Percentiles rank a stretch among this genome's conserved stretches.
Evolutionary conservation across 2,113 vertebrate species (phyloP).

Genomic region (Noctilio leporinus): DNA sequence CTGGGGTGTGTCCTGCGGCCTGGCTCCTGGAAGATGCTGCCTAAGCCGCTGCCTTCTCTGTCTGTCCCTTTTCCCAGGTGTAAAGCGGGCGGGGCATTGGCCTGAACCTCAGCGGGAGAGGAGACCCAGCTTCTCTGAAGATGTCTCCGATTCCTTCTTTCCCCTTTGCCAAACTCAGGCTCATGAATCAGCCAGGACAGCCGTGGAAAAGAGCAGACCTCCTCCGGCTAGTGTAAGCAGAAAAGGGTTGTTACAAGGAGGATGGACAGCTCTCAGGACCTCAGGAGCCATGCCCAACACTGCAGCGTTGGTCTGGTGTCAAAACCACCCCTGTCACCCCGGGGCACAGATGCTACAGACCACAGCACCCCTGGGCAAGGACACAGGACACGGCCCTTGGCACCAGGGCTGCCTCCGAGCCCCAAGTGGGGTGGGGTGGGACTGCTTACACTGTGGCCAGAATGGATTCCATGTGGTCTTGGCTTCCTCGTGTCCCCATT

Average conservation of each 20-base stretch:
- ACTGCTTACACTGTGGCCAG: rapidly evolving
- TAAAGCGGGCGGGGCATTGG: not conserved
- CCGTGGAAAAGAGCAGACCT: not conserved
- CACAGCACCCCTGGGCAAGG: rapidly evolving
- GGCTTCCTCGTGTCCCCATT: not conserved
- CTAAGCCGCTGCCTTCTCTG: not conserved
- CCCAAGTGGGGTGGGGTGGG: too few relatives aligned
- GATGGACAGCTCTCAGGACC: not conserved
- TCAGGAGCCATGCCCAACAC: not conserved
- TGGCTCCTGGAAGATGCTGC: not conserved
- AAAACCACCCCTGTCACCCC: not conserved
- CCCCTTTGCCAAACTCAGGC: not conserved
- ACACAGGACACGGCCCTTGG: not conserved
- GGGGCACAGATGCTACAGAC: rapidly evolving
- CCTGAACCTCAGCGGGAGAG: not conserved
- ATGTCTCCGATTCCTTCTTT: not conserved
- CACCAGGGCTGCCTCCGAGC: not conserved
- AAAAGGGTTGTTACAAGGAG: not conserved
- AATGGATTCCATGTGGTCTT: not conserved
- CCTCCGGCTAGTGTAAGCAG: not conserved
- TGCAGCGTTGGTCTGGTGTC: not conserved
- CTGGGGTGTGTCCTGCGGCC: not conserved
- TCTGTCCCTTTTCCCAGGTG: not conserved
- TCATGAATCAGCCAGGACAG: not conserved
- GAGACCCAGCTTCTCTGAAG: not conserved